A percentile compares a stretch with the other conserved stretches of the same genome.
Conservation (phyloP, 2,888 invertebrate species). For the Caenorhabditis sp. region DNA sequence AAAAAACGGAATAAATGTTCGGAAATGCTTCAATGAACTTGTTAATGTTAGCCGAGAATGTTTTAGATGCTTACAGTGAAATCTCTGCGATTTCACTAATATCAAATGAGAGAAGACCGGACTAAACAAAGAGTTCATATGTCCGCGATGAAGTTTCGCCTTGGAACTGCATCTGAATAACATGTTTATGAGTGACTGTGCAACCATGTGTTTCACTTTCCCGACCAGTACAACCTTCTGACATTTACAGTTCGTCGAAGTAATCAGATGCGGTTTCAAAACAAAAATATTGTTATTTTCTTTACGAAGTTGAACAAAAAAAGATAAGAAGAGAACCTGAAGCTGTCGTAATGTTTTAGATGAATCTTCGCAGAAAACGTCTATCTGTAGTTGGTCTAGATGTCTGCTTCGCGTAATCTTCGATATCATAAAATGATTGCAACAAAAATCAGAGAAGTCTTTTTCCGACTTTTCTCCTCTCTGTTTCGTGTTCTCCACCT, state of each 20-base stretch:
- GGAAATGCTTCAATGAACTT: neutral
- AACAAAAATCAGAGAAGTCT: neutral
- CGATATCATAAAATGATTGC: neutral
- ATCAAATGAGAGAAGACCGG: too few species aligned
- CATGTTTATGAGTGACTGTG: neutral
- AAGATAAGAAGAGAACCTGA: too few species aligned
- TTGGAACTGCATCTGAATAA: neutral
- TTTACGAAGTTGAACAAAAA: too few species aligned
- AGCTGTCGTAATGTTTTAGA: too few species aligned
- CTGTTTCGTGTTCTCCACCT: neutral
- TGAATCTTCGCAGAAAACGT: neutral
- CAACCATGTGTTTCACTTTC: neutral
- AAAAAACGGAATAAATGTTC: slow-evolving; percentile 23
- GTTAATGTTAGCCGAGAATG: neutral
- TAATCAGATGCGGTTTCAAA: too few species aligned
- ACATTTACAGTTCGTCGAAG: neutral
- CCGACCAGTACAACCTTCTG: neutral
- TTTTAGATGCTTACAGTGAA: too few species aligned
- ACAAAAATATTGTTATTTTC: too few species aligned
- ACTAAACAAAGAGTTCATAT: too few species aligned
- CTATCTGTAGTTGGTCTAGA: neutral
- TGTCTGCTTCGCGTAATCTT: neutral
- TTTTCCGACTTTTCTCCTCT: neutral
- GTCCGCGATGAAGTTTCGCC: too few species aligned
- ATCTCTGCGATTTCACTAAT: too few species aligned